phyloP scores from a whole-genome alignment of 2,797 vertebrate genomes.

The Dallia pectoralis region DNA sequence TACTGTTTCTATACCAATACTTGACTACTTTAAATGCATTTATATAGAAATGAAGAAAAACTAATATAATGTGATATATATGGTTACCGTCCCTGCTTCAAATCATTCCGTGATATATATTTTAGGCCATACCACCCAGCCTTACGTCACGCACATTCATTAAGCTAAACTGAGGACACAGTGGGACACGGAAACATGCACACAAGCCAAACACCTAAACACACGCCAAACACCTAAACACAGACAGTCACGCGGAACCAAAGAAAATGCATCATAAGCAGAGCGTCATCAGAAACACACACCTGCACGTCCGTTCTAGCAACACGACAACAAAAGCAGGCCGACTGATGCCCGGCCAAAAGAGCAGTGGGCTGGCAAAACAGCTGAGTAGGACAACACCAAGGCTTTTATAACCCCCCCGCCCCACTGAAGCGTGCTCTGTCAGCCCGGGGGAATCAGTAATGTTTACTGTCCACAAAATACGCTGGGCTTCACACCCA shows the following conservation, averaged over 20 bases:
- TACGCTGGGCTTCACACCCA: not conserved
- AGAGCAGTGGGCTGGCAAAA: slow-evolving; percentile 68
- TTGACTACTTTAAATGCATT: too few species aligned
- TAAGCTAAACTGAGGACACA: not conserved
- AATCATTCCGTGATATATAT: too few species aligned
- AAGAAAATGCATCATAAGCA: not conserved
- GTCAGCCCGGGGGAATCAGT: not conserved
- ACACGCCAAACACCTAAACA: slow-evolving; percentile 5
- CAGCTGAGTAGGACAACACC: slow-evolving; percentile 66
- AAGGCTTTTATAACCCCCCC: slow-evolving; percentile 8
- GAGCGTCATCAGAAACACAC: slow-evolving; percentile 66
- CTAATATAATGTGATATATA: too few species aligned
- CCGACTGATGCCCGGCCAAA: slow-evolving; percentile 36
- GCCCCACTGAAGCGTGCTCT: not conserved
- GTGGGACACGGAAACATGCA: slow-evolving; percentile 1
- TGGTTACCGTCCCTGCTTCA: too few species aligned
- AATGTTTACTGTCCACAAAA: not conserved
- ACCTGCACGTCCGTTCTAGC: slow-evolving; percentile 70
- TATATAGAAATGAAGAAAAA: too few species aligned
- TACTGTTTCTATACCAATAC: too few species aligned
- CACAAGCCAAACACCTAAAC: slow-evolving; percentile 13
- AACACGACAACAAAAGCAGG: slow-evolving; percentile 53
- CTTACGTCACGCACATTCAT: too few species aligned
- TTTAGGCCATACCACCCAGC: too few species aligned
- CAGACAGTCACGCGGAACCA: slow-evolving; percentile 3